phyloP scores from a whole-genome alignment of 2,888 invertebrate genomes.

The Zaprionus obscuricornis region DNA sequence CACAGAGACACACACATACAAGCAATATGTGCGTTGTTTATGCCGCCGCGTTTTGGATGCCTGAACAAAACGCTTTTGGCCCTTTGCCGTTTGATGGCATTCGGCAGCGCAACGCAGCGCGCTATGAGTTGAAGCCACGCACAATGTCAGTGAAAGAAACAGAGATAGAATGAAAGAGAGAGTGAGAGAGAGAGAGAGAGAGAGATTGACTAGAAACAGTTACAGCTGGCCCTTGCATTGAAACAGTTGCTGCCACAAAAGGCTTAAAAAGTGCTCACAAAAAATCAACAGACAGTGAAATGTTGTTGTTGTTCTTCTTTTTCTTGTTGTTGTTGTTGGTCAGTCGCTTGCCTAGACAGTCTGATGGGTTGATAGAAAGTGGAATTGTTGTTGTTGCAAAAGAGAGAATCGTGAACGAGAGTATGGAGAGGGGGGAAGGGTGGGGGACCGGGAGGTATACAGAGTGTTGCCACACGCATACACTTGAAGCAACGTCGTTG shows the following conservation, averaged over 20 bases:
- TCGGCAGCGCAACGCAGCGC: conserved; percentile 46
- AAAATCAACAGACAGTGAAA: conserved; percentile 43
- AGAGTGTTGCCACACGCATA: too few species aligned
- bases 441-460: too few species aligned
- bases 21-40: conserved; percentile 48
- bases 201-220: conserved; percentile 38
- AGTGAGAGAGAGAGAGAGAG: conserved; percentile 30
- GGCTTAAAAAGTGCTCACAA: conserved; percentile 63
- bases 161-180: conserved; percentile 46
- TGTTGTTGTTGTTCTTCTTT: conserved; percentile 38
- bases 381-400: conserved; percentile 17
- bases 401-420: too few species aligned
- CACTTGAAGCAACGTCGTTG: conserved; percentile 56
- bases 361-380: background rate
- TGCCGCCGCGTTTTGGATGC: conserved; percentile 51
- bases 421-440: too few species aligned
- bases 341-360: conserved; percentile 31
- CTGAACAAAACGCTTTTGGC: conserved; percentile 58
- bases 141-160: conserved; percentile 16
- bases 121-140: conserved; percentile 41
- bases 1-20: conserved; percentile 2
- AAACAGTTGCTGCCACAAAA: conserved; percentile 64
- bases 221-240: conserved; percentile 31
- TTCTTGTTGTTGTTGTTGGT: conserved; percentile 32
- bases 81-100: conserved; percentile 69